Conservation (phyloP, 2,888 invertebrate genomes). For the Phorcus lineatus region DNA sequence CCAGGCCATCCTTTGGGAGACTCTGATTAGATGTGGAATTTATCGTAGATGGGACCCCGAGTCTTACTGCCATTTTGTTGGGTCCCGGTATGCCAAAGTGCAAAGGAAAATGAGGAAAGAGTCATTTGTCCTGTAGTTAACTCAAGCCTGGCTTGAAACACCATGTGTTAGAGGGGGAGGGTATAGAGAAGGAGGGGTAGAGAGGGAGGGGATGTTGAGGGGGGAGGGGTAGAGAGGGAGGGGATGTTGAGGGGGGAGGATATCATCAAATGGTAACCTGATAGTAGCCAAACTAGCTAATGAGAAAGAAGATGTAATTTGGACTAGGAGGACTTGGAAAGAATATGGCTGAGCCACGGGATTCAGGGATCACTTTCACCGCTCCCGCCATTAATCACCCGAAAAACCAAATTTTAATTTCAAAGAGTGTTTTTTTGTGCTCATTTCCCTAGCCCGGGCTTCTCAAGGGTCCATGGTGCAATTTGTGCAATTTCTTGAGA, state of each 20-base stretch:
- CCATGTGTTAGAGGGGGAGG: not conserved
- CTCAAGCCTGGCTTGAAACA: not conserved
- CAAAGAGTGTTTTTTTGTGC: constrained; percentile 6
- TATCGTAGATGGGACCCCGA: constrained; percentile 12
- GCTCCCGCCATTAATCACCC: constrained; percentile 22
- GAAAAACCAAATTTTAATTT: constrained; percentile 26
- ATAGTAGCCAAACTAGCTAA: constrained; percentile 49
- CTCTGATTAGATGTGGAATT: constrained; percentile 26
- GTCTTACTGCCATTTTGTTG: constrained; percentile 17
- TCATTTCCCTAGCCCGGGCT: not conserved
- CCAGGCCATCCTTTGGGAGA: constrained; percentile 11
- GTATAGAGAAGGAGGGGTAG: not conserved
- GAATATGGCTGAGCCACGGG: constrained; percentile 19
- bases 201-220: constrained; percentile 19
- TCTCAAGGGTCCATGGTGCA: constrained; percentile 17
- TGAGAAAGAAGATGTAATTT: constrained; percentile 60
- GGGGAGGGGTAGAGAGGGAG: not conserved
- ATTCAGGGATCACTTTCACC: constrained; percentile 25
- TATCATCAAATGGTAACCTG: constrained; percentile 49
- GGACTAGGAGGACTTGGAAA: constrained; percentile 32
- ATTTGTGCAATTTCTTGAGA: constrained; percentile 27
- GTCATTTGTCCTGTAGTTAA: constrained; percentile 11
- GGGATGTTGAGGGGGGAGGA: constrained; percentile 6
- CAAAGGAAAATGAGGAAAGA: constrained; percentile 9
- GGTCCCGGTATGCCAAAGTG: constrained; percentile 16